A percentile compares a stretch with the other conserved stretches of the same genome.
Evolutionary conservation across 1,140 invertebrate species (phyloP).

Genomic region (Bombus fervidus): DNA sequence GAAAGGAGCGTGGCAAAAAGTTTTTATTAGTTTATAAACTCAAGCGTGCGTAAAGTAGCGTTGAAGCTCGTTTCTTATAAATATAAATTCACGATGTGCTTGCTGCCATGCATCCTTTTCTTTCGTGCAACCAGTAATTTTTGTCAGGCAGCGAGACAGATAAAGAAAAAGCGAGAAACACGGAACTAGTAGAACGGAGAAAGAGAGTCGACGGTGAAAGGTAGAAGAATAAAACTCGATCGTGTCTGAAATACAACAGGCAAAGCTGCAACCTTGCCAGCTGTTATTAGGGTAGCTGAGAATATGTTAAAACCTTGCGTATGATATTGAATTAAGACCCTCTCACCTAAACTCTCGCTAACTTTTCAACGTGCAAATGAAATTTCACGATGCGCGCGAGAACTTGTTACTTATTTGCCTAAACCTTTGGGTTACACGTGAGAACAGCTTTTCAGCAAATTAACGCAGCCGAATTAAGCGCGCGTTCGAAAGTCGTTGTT

Average conservation of each 20-base stretch:
- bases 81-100: conserved; percentile 16
- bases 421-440: conserved; percentile 20
- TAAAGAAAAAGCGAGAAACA: too few relatives aligned
- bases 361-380: conserved; percentile 31
- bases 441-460: not conserved
- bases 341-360: not conserved
- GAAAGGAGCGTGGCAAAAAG: not conserved
- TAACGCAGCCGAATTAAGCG: not conserved
- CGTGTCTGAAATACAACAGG: conserved; percentile 2
- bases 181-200: too few relatives aligned
- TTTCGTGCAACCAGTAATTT: not conserved
- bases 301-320: conserved; percentile 20
- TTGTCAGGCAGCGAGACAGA: not conserved
- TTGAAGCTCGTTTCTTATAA: conserved; percentile 10
- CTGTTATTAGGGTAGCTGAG: not conserved
- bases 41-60: conserved; percentile 3
- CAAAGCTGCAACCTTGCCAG: too few relatives aligned
- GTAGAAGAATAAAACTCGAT: conserved; percentile 11
- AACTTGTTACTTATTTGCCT: conserved; percentile 32
- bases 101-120: not conserved
- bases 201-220: too few relatives aligned
- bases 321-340: conserved; percentile 34
- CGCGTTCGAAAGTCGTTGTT: too few relatives aligned
- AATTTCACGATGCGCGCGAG: conserved; percentile 12
- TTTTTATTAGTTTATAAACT: conserved; percentile 47